Evolutionary conservation across 2,113 vertebrate genomes (phyloP), one percentile per base, ranked within the genome.

Genomic region (Corvus moneduloides): DNA sequence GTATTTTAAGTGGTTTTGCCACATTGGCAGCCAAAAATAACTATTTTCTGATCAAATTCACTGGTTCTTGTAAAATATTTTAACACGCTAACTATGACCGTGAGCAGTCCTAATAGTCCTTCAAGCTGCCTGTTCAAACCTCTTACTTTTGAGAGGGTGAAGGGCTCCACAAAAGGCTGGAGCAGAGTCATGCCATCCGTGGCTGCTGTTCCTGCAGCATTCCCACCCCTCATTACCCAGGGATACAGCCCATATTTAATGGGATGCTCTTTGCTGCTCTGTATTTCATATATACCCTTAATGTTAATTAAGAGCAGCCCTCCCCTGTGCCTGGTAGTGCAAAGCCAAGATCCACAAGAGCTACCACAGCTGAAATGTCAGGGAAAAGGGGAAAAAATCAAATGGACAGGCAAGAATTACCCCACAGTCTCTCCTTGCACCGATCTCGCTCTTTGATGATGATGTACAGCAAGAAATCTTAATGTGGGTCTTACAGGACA

Each of bases 251-350:
- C 7, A 0, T 11, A 19, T 59, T 93, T 66, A 56, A 93, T 2
- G 16, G 5, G 54, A 82, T 11, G 41, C 54, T 58, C 6, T 78
- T 84, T 87, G 84, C 78, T 85, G 15, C 72, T 75, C 37, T 75
- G 35, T 64, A 54, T 56, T 52, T 59, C 89, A 56, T 54, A 79
- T 5, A 49, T 66, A 87, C 63, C 78, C 95, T 91, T 84, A 96
- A 93, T 33, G 85, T 89, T 95, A 96, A 97, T 95, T 95, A 97
- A 97, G 78, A 79, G 79, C 90, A 94, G 89, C 84, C 77, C 91
- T 94, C 69, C 87, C 11, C 21, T 10, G 20, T 27, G 58, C 79
- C 49, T 51, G 16, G 22, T 3, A 86, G 41, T 10, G 66, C 41
- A 89, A 81, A 64, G 79, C 79, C 88, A 90, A 84, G 77, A 94